Base-by-base conservation (phyloP, 2,888 invertebrate genomes). In the Therioaphis trifolii region DNA sequence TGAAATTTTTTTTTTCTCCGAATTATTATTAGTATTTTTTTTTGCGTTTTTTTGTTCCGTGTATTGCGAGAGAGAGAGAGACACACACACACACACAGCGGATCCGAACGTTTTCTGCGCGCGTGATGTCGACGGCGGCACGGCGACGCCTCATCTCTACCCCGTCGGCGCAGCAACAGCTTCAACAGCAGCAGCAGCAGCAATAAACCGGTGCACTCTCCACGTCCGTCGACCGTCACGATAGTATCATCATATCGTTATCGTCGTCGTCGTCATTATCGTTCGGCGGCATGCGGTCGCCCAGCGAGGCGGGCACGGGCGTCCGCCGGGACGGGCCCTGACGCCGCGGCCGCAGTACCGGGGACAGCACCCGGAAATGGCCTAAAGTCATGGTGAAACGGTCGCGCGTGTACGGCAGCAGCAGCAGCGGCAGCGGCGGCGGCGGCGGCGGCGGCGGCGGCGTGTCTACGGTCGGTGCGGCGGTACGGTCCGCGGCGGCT, bases 361-460 rank as follows among this genome's bases (percentile, higher is more conserved):
- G n/a, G n/a, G n/a, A n/a, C n/a, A 82, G 35, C 80, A 72, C 24
- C 61, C 61, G 72, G 80, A 63, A 63, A 85, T 85, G 85, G 84
- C 84, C 66, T 79, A 61, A 82, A 84, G 85, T 84, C 84, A 85
- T 85, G 85, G 84, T 85, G 85, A 84, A 84, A 84, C 74, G 82
- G 79, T 85, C 84, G 72, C 72, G 66, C 77, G 66, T 35, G n/a
- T 27, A 80, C 52, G 29, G 58, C 43, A 69, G 11, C 46, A 49
- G 52, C 71, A 46, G 46, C 61, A 43, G 24, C 40, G 27, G 40
- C 63, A 21, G 66, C 40, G 21, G 75, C 58, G 35, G 55, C 55
- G 82, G 68, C 84, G 84, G 74, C n/a, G 58, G 58, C 43, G 21
- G 46, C 18, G 27, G 27, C 72, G 58, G 61, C 21, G 72, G 27